phyloP scores from a whole-genome alignment of 2,888 invertebrate genomes.

The Epinotia bilunana region DNA sequence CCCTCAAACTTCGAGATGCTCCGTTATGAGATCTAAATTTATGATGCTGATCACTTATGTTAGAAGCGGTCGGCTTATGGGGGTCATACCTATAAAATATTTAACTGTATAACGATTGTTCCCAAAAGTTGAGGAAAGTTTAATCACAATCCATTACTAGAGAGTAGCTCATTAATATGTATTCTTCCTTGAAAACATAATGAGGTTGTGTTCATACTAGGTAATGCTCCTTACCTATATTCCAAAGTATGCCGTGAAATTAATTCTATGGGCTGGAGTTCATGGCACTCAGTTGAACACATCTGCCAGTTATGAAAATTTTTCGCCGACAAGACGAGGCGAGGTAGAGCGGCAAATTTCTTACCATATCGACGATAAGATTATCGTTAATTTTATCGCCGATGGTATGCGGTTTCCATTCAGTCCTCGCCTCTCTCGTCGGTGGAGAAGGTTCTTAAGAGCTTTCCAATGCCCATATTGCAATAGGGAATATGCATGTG shows the following conservation, averaged over 20 bases:
- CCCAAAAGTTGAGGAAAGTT: constrained; percentile 10
- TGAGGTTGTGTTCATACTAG: background rate
- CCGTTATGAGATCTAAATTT: background rate
- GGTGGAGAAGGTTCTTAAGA: background rate
- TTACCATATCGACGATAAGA: too few species aligned
- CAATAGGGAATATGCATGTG: too few species aligned
- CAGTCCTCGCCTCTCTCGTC: background rate
- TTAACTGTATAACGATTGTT: background rate
- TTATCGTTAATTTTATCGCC: too few species aligned
- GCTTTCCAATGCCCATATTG: background rate
- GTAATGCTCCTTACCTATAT: background rate
- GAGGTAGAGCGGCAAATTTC: too few species aligned
- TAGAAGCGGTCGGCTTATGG: background rate
- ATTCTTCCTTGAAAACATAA: background rate
- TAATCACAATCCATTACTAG: constrained; percentile 2
- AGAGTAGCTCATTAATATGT: background rate
- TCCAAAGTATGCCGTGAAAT: too few species aligned
- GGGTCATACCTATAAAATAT: constrained; percentile 10
- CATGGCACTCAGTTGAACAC: background rate
- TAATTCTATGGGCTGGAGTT: background rate
- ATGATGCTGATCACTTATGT: background rate
- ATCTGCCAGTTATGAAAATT: background rate
- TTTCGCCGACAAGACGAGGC: too few species aligned
- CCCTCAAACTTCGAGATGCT: background rate
- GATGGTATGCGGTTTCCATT: background rate